Percentiles rank a stretch among this genome's conserved stretches.
Evolutionary conservation across 1,140 invertebrate species (phyloP).

Genomic region (Maniola jurtina): DNA sequence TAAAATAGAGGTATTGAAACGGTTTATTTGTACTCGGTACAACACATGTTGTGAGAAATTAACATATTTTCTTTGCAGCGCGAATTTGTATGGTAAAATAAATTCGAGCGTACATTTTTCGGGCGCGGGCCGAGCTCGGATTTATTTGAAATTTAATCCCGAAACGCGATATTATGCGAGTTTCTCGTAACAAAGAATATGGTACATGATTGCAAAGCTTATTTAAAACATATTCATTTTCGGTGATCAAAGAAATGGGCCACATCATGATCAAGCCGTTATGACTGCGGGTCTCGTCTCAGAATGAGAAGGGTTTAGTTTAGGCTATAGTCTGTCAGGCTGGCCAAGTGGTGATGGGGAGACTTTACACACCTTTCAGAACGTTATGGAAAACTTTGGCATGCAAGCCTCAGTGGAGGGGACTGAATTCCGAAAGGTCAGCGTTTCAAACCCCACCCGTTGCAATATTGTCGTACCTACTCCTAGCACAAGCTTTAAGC

Average conservation of each 20-base stretch:
- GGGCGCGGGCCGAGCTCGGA: conserved; percentile 10
- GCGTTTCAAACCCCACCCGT: too few relatives aligned
- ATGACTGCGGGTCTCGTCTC: too few relatives aligned
- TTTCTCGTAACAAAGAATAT: not conserved
- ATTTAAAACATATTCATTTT: conserved; percentile 5
- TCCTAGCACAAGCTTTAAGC: too few relatives aligned
- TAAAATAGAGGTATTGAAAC: not conserved
- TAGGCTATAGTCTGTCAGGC: too few relatives aligned
- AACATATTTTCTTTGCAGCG: conserved; percentile 28
- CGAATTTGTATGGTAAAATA: conserved; percentile 28
- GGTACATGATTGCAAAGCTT: not conserved
- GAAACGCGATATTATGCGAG: conserved; percentile 22
- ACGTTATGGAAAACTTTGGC: too few relatives aligned
- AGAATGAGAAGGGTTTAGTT: too few relatives aligned
- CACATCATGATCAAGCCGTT: too few relatives aligned
- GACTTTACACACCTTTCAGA: too few relatives aligned
- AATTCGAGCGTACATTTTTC: conserved; percentile 27
- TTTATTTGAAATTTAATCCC: conserved; percentile 39
- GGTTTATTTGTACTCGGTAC: conserved; percentile 3
- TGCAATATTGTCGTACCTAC: too few relatives aligned
- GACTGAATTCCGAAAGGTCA: too few relatives aligned
- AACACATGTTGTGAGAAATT: conserved; percentile 31
- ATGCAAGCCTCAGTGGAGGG: too few relatives aligned
- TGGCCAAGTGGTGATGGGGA: too few relatives aligned
- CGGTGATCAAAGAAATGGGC: not conserved